phyloP scores from a whole-genome alignment of 2,113 vertebrate species.

The Trachemys scripta region DNA sequence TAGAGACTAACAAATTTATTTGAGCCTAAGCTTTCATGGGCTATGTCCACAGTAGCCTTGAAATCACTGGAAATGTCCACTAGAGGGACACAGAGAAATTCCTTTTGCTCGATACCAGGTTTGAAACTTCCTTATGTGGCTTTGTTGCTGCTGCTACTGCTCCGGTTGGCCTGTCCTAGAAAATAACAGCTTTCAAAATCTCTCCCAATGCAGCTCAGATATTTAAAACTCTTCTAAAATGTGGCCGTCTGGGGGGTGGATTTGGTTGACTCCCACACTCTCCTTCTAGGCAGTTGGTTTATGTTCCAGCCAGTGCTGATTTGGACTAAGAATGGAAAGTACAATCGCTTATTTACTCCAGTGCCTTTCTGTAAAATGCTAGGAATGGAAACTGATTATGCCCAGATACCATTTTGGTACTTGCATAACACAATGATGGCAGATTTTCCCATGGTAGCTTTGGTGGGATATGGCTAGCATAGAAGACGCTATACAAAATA shows the following conservation, averaged over 20 bases:
- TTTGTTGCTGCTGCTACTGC: not conserved
- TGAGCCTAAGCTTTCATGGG: too few relatives aligned
- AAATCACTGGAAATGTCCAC: not conserved
- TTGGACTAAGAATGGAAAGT: constrained; percentile 49
- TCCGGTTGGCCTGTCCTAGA: not conserved
- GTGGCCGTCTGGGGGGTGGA: not conserved
- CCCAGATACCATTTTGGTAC: not conserved
- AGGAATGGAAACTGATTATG: constrained; percentile 13
- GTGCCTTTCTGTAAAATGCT: constrained; percentile 20
- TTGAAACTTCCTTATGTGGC: not conserved
- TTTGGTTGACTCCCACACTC: not conserved
- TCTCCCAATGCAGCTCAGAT: not conserved
- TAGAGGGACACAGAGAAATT: not conserved
- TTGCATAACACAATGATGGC: accelerated
- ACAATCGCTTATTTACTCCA: constrained; percentile 15
- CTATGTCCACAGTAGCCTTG: accelerated
- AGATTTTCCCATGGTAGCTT: accelerated
- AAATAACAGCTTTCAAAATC: not conserved
- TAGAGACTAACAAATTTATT: too few relatives aligned
- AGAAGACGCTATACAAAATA: not conserved
- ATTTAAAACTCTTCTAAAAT: not conserved
- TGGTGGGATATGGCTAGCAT: not conserved
- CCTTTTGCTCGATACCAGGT: not conserved
- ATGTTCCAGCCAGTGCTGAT: constrained; percentile 43
- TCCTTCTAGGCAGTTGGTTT: constrained; percentile 12